A percentile compares a stretch with the other conserved stretches of the same genome.
Evolutionary conservation across 2,797 vertebrate species (phyloP).

Genomic region (Notolepis coatsorum): DNA sequence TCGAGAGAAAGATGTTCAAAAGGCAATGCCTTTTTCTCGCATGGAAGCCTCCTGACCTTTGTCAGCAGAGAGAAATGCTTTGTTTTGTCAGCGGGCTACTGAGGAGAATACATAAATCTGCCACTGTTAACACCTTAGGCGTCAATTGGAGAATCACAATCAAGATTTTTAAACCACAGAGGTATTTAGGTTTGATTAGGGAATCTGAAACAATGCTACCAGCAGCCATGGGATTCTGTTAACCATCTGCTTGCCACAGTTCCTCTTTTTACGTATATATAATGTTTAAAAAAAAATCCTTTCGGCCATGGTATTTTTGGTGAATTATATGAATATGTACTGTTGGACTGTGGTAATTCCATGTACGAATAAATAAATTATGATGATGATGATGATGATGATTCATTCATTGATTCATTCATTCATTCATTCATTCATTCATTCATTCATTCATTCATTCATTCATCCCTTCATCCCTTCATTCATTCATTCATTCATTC

Average conservation of each 20-base stretch:
- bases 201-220: slow-evolving; percentile 39
- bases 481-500: no score
- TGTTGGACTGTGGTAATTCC: no score
- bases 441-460: no score
- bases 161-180: slow-evolving; percentile 12
- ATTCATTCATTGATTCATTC: no score
- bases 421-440: no score
- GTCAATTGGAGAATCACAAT: not conserved
- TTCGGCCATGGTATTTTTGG: no score
- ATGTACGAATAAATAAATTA: no score
- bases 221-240: slow-evolving; percentile 22
- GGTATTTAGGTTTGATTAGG: slow-evolving; percentile 43
- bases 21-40: slow-evolving; percentile 27
- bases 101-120: slow-evolving; percentile 34
- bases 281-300: slow-evolving; percentile 11
- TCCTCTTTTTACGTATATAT: slow-evolving; percentile 11
- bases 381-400: no score
- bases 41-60: slow-evolving; percentile 50
- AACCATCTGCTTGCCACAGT: slow-evolving; percentile 6
- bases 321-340: no score
- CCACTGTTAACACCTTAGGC: not conserved
- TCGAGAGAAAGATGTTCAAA: slow-evolving; percentile 33
- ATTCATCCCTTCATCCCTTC: no score
- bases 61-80: slow-evolving; percentile 41
- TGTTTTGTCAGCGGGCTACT: slow-evolving; percentile 7